Percentiles rank a stretch among this genome's conserved stretches.
phyloP scores from a whole-genome alignment of 2,888 invertebrate genomes.

The Galerucella calmariensis region DNA sequence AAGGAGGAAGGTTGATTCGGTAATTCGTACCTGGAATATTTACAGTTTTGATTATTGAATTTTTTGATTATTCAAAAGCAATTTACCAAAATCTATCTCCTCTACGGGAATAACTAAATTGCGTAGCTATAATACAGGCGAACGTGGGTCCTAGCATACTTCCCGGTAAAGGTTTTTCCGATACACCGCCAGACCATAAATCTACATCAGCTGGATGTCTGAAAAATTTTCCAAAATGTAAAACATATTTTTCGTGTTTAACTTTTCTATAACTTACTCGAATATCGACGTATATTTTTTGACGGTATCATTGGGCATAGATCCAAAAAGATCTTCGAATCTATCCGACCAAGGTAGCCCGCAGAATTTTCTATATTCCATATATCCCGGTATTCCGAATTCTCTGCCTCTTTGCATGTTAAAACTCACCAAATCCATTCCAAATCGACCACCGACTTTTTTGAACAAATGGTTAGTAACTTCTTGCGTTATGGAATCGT shows the following conservation, averaged over 20 bases:
- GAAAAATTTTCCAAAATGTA: slow-evolving; percentile 41
- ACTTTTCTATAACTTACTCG: slow-evolving; percentile 69
- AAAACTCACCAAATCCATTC: slow-evolving; percentile 91
- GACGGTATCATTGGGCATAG: slow-evolving; percentile 91
- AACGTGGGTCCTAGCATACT: slow-evolving; percentile 95
- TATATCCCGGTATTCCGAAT: slow-evolving; percentile 91
- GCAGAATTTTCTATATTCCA: slow-evolving; percentile 93
- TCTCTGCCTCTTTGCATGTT: slow-evolving; percentile 95
- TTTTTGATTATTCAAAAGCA: background rate
- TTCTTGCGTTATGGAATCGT: slow-evolving; percentile 90
- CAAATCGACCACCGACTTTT: slow-evolving; percentile 78
- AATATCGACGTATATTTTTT: slow-evolving; percentile 85
- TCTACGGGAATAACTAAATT: slow-evolving; percentile 88
- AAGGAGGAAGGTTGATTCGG: slow-evolving; percentile 93
- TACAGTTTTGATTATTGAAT: background rate
- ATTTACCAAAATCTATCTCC: slow-evolving; percentile 89
- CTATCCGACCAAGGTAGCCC: slow-evolving; percentile 81
- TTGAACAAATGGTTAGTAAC: slow-evolving; percentile 94
- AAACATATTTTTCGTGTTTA: slow-evolving; percentile 19
- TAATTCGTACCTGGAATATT: slow-evolving; percentile 77
- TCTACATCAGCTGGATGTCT: slow-evolving; percentile 92
- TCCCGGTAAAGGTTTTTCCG: slow-evolving; percentile 88
- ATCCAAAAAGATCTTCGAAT: slow-evolving; percentile 85
- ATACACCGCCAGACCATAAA: slow-evolving; percentile 94
- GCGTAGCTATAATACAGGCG: slow-evolving; percentile 92